These are phyloP conservation scores for Anguilla marmorata DNA, from an alignment of 2,797 vertebrate species.

Conservation along the genomic window DNA sequence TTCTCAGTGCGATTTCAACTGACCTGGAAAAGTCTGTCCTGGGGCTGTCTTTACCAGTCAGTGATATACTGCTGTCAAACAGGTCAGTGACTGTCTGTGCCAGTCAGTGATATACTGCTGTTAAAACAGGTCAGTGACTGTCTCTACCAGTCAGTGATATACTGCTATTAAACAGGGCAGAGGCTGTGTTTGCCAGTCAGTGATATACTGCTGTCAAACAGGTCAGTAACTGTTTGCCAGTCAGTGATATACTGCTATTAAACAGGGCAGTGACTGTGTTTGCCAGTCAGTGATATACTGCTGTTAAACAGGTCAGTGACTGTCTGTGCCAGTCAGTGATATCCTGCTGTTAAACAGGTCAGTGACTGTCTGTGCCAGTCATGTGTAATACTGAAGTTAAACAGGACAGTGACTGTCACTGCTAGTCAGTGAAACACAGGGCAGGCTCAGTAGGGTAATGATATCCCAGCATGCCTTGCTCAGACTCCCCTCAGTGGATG, in stretches of 20 bases:
- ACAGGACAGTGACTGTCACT: neutral
- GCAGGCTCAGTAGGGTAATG: neutral
- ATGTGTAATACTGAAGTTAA: neutral
- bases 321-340: neutral
- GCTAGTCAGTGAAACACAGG: neutral
- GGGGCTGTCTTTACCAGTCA: neutral
- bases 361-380: neutral
- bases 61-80: neutral
- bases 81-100: neutral
- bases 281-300: neutral
- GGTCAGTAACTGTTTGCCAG: neutral
- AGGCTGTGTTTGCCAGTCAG: neutral
- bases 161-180: neutral
- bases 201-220: neutral
- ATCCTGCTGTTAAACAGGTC: slow-evolving; percentile 11
- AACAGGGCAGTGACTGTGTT: neutral
- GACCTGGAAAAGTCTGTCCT: neutral
- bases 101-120: neutral
- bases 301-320: neutral
- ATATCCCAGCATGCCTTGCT: neutral
- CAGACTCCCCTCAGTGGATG: neutral
- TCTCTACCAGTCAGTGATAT: neutral
- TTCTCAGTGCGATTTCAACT: neutral
- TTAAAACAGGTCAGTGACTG: neutral
- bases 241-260: slow-evolving; percentile 5